Conservation (phyloP, 2,797 vertebrate species). For the Eulemur rubriventer region DNA sequence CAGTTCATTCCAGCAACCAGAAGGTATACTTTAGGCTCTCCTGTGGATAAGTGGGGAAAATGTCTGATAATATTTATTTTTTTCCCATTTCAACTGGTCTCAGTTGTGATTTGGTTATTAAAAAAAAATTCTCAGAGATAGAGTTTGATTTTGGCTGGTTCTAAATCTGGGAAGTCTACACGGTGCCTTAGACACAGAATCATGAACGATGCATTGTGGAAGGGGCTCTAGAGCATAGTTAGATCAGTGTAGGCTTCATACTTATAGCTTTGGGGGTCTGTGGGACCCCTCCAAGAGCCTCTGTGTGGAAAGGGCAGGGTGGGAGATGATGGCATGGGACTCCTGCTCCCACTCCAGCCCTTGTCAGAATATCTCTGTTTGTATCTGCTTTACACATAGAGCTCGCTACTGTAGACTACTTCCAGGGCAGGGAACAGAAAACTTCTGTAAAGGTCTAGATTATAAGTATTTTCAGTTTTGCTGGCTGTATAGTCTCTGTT, state of each 20-base stretch:
- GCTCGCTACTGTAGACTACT: neutral
- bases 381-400: neutral
- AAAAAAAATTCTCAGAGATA: neutral
- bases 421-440: neutral
- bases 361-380: neutral
- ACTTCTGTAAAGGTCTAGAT: neutral
- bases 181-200: neutral
- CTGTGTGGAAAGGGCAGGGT: neutral
- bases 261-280: neutral
- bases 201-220: rapidly evolving
- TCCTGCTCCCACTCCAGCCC: neutral
- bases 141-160: neutral
- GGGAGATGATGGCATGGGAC: neutral
- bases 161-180: neutral
- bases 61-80: neutral
- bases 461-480: neutral
- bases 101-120: neutral
- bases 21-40: neutral
- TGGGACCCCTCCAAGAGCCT: neutral
- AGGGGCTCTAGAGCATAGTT: neutral
- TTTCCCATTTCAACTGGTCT: neutral
- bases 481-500: neutral
- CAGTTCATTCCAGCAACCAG: conserved; percentile 53
- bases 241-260: neutral
- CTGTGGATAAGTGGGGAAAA: neutral